These are phyloP conservation scores for Acanthacorydalis orientalis DNA, from an alignment of 2,888 invertebrate genomes.

Conservation along the genomic window DNA sequence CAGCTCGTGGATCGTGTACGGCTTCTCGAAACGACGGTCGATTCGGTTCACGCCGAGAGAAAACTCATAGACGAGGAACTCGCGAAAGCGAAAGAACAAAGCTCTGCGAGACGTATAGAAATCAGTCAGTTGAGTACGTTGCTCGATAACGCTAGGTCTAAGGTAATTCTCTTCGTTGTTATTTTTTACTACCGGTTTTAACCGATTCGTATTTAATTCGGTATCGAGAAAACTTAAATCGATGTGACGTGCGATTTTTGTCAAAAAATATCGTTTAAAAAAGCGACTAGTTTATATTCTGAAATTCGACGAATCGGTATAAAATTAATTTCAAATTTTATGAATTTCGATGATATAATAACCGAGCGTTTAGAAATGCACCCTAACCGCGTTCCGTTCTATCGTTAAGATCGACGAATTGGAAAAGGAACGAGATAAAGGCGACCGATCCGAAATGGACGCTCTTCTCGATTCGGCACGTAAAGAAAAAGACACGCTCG, in stretches of 20 bases:
- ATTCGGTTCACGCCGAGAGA: slow-evolving; percentile 57
- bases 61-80: slow-evolving; percentile 57
- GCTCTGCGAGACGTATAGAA: slow-evolving; percentile 63
- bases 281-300: too few relatives aligned
- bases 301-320: too few relatives aligned
- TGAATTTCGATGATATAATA: too few relatives aligned
- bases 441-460: slow-evolving; percentile 54
- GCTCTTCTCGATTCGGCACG: slow-evolving; percentile 48
- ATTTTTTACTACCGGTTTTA: too few relatives aligned
- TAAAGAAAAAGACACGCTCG: slow-evolving; percentile 56
- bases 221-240: too few relatives aligned
- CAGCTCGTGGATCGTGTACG: slow-evolving; percentile 51
- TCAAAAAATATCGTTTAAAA: too few relatives aligned
- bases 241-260: too few relatives aligned
- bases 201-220: too few relatives aligned
- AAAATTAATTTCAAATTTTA: too few relatives aligned
- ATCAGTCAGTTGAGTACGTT: slow-evolving; percentile 58
- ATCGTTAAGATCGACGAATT: slow-evolving; percentile 41
- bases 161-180: slow-evolving; percentile 30
- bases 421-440: slow-evolving; percentile 46
- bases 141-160: slow-evolving; percentile 70
- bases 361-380: too few relatives aligned
- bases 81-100: slow-evolving; percentile 52
- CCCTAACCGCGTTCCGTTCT: too few relatives aligned
- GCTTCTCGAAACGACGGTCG: slow-evolving; percentile 53